Conservation (phyloP, 2,113 vertebrate genomes). For the Capricornis sumatraensis region DNA sequence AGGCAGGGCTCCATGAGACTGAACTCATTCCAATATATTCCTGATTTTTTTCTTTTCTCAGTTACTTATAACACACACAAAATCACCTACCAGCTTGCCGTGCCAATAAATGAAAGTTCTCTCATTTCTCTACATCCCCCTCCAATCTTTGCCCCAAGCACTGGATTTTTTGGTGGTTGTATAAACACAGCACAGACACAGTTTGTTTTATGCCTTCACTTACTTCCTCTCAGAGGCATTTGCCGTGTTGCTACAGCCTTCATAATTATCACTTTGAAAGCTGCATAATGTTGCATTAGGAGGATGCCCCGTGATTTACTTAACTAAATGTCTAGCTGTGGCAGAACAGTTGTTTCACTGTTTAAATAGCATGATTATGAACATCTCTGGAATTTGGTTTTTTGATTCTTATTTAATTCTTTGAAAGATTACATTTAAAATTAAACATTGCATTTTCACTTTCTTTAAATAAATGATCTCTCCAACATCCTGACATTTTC, state of each 20-base stretch:
- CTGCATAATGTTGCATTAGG: neutral
- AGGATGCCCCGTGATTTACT: neutral
- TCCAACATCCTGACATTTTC: constrained; percentile 40
- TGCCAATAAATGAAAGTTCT: neutral
- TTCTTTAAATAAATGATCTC: constrained; percentile 46
- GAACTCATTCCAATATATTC: no score
- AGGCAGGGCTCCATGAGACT: rapidly evolving
- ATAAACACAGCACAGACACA: neutral
- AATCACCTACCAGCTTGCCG: neutral
- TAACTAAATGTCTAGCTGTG: neutral
- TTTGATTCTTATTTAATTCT: constrained; percentile 51
- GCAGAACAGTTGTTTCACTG: neutral
- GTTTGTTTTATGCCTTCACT: neutral
- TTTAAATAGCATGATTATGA: neutral
- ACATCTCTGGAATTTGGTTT: constrained; percentile 8
- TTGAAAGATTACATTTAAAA: constrained; percentile 44
- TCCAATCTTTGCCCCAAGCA: neutral
- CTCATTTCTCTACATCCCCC: neutral
- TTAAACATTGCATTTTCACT: constrained; percentile 5
- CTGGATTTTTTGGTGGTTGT: neutral
- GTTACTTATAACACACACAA: neutral
- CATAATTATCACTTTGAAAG: neutral
- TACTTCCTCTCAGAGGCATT: neutral
- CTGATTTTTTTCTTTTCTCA: neutral
- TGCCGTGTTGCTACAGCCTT: neutral